phyloP scores from a whole-genome alignment of 2,888 invertebrate genomes.

The Tridacna crocea region DNA sequence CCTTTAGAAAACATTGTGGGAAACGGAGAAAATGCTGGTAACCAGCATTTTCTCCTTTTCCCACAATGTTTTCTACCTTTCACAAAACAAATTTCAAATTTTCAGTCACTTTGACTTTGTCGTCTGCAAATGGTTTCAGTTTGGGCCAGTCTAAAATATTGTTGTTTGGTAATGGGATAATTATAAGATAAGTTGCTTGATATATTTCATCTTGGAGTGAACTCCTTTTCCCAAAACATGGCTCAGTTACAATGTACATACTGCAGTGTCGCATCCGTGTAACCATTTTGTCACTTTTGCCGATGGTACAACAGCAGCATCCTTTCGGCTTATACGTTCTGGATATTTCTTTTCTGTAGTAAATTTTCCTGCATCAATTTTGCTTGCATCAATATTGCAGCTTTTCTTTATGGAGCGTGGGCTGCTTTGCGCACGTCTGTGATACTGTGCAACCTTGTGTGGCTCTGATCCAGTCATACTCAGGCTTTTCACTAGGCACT shows the following conservation, averaged over 20 bases:
- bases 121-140: too few species aligned
- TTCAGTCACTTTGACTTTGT: too few species aligned
- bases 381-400: neutral
- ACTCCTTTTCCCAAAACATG: too few species aligned
- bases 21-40: too few species aligned
- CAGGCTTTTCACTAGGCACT: neutral
- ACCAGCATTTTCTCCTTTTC: too few species aligned
- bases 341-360: constrained; percentile 8
- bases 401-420: neutral
- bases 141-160: too few species aligned
- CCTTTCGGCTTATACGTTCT: constrained; percentile 5
- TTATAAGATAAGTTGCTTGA: too few species aligned
- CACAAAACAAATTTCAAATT: too few species aligned
- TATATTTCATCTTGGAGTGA: too few species aligned
- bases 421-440: neutral
- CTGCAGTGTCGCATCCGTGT: neutral
- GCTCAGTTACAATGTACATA: constrained; percentile 1
- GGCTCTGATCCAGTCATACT: constrained; percentile 3
- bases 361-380: neutral
- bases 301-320: neutral
- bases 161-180: too few species aligned
- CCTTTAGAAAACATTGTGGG: too few species aligned
- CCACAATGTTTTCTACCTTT: too few species aligned
- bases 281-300: constrained; percentile 3
- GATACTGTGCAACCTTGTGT: neutral